Base-by-base conservation (phyloP, 2,797 vertebrate species). In the Bradypodion pumilum region DNA sequence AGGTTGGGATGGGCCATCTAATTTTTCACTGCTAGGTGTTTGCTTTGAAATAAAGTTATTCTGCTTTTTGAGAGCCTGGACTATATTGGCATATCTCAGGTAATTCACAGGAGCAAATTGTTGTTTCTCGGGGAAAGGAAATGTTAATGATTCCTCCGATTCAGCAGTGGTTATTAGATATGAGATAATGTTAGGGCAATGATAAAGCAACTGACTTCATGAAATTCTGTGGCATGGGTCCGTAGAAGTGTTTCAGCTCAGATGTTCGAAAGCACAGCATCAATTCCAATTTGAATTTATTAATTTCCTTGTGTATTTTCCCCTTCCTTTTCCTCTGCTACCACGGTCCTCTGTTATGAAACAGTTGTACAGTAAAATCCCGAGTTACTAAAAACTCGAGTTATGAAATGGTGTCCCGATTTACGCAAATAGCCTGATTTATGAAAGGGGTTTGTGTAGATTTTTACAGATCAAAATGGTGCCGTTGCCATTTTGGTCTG, bases 61-160 rank as follows among this genome's bases (percentile, higher is more conserved):
- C 35, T 80, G 16, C 1, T 0, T 1, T 0, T 0, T 37, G 82
- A 32, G 12, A 3, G 1, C 78, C 2, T 0, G 0, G 5, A 1
- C 60, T 0, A 1, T 74, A 70, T 6, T 25, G 74, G 9, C 69
- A 1, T 3, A 0, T 42, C 70, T 73, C 70, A n/a, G 12, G 19
- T 74, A 37, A 16, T 83, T 73, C 82, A 0, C 80, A 0, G 72
- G 37, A 74, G 70, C 85, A 85, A 81, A 84, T 83, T 62, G 59
- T 78, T 44, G 10, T 5, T 63, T 42, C 56, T 63, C 19, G 27
- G 35, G 40, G 13, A 16, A 74, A 56, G n/a, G 35, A 60, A 78
- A 27, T 63, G 32, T 35, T 76, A 78, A 63, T 62, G 63, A n/a
- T 42, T 63, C 37, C 62, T 74, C 16, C 35, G 46, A 21, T 74